Conservation (phyloP, 2,797 vertebrate species). For the Heliangelus exortis region DNA sequence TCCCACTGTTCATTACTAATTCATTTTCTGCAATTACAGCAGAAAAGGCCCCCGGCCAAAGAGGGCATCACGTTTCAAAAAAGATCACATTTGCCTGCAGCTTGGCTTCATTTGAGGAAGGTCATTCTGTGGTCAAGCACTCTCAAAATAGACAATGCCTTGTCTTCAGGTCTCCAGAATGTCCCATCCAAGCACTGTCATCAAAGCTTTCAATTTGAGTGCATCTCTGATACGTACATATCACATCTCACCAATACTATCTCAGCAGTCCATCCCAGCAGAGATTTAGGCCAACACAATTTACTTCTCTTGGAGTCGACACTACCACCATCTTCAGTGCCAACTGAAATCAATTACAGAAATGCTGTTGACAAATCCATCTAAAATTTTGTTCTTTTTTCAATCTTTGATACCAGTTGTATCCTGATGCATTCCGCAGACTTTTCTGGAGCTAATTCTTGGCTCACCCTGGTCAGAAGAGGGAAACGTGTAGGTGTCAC, state of each 20-base stretch:
- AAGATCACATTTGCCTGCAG: not conserved
- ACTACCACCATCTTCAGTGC: not conserved
- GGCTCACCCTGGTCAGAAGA: not conserved
- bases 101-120: constrained; percentile 14
- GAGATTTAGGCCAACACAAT: not conserved
- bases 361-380: not conserved
- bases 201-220: not conserved
- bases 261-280: not conserved
- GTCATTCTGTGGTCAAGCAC: not conserved
- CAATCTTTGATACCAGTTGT: not conserved
- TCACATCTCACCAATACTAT: not conserved
- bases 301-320: not conserved
- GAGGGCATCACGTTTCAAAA: not conserved
- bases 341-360: not conserved
- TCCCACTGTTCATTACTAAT: not conserved
- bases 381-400: not conserved
- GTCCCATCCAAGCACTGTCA: not conserved
- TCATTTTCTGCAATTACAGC: constrained; percentile 25
- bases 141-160: constrained; percentile 8
- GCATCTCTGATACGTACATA: not conserved
- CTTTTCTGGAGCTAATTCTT: not conserved
- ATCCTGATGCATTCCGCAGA: not conserved
- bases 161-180: constrained; percentile 4
- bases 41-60: not conserved
- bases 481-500: not conserved